Evolutionary conservation across 2,797 vertebrate species (phyloP).

Genomic region (Gadopsis bispinosus): DNA sequence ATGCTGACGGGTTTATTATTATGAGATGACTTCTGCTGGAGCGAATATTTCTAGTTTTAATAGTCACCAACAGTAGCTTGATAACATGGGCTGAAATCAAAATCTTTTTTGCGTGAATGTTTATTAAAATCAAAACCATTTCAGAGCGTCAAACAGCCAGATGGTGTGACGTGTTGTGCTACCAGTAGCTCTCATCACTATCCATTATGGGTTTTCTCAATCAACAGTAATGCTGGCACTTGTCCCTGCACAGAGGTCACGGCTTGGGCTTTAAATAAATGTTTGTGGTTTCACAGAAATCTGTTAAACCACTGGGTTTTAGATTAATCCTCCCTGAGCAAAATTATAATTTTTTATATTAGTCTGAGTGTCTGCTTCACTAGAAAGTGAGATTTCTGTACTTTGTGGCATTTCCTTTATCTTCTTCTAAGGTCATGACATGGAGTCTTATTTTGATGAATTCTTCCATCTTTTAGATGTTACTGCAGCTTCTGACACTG

Average conservation of each 20-base stretch:
- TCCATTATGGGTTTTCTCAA: conserved; percentile 14
- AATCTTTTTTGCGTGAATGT: not conserved
- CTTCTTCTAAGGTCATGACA: not conserved
- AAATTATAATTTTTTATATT: conserved; percentile 6
- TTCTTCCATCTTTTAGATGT: not conserved
- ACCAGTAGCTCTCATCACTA: not conserved
- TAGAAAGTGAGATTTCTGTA: not conserved
- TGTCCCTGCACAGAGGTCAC: conserved; percentile 5
- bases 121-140: not conserved
- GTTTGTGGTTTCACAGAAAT: conserved; percentile 26
- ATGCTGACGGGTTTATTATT: conserved; percentile 1
- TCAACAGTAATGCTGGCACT: not conserved
- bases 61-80: not conserved
- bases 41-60: not conserved
- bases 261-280: conserved; percentile 30
- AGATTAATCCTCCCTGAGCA: conserved; percentile 25
- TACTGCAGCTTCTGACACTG: not conserved
- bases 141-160: conserved; percentile 12
- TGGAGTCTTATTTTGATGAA: not conserved
- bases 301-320: conserved; percentile 28
- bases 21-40: not conserved
- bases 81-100: not conserved
- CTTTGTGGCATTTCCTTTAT: not conserved
- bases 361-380: not conserved
- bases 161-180: conserved; percentile 1